Conservation (phyloP, 2,888 invertebrate genomes). For the Amblyjoppa proteus region DNA sequence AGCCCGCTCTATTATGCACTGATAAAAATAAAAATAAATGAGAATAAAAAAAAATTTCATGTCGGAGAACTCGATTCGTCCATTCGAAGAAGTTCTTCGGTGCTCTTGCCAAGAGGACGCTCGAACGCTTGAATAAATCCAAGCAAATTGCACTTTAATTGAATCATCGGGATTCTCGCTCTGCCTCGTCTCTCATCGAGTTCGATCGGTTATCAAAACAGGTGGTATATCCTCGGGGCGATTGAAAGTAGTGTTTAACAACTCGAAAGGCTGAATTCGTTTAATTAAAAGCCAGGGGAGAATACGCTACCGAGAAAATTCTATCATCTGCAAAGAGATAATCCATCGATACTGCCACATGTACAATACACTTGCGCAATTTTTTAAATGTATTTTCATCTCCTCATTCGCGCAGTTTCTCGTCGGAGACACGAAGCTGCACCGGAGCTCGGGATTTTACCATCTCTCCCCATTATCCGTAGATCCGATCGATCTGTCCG, state of each 20-base stretch:
- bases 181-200: not conserved
- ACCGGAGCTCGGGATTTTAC: conserved; percentile 53
- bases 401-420: conserved; percentile 7
- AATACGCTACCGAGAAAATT: conserved; percentile 17
- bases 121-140: conserved; percentile 51
- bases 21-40: not conserved
- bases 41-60: not conserved
- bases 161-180: conserved; percentile 53
- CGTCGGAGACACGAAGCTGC: conserved; percentile 22
- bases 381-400: conserved; percentile 12
- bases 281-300: conserved; percentile 37
- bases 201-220: conserved; percentile 23
- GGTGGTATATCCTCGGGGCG: not conserved
- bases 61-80: not conserved
- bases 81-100: not conserved
- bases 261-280: not conserved
- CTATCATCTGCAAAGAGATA: conserved; percentile 22
- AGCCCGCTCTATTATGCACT: not conserved
- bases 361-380: conserved; percentile 53
- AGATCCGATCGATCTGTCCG: conserved; percentile 56
- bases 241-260: not conserved
- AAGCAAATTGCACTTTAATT: conserved; percentile 58
- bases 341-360: conserved; percentile 34
- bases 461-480: conserved; percentile 51
- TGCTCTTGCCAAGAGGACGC: conserved; percentile 33